These are phyloP conservation scores for Osmoderma eremita DNA, from an alignment of 2,888 invertebrate genomes.

Conservation along the genomic window DNA sequence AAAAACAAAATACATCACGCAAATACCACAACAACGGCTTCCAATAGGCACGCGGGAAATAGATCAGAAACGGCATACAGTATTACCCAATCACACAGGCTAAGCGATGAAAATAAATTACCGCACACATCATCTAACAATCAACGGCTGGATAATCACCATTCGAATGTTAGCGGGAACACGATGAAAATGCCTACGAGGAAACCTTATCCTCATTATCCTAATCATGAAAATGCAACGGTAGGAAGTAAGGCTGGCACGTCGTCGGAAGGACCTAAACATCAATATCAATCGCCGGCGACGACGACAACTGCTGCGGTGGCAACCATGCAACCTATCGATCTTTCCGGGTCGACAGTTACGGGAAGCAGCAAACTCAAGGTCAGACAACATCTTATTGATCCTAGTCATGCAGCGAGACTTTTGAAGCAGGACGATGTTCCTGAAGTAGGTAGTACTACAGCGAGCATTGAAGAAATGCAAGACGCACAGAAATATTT, in stretches of 20 bases:
- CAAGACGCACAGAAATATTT: slow-evolving; percentile 74
- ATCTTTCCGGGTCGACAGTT: slow-evolving; percentile 60
- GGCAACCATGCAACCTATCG: slow-evolving; percentile 58
- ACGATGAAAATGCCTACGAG: slow-evolving; percentile 28
- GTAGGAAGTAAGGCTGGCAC: slow-evolving; percentile 25
- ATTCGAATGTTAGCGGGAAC: slow-evolving; percentile 19
- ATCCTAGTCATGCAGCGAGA: slow-evolving; percentile 59
- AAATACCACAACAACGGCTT: slow-evolving; percentile 21
- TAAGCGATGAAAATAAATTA: slow-evolving; percentile 34
- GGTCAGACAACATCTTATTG: slow-evolving; percentile 64
- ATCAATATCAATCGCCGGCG: slow-evolving; percentile 51
- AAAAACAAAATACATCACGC: slow-evolving; percentile 58
- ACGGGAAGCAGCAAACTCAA: slow-evolving; percentile 56
- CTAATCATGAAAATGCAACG: slow-evolving; percentile 32
- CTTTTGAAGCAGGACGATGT: slow-evolving; percentile 65
- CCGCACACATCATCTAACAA: slow-evolving; percentile 26
- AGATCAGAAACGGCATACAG: slow-evolving; percentile 43
- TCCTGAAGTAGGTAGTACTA: slow-evolving; percentile 74
- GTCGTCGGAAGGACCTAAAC: slow-evolving; percentile 42
- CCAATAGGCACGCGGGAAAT: slow-evolving; percentile 48
- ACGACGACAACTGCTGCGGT: slow-evolving; percentile 59
- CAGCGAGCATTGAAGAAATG: slow-evolving; percentile 68
- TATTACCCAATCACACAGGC: slow-evolving; percentile 35
- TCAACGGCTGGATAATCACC: slow-evolving; percentile 34
- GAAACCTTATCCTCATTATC: slow-evolving; percentile 35